These are phyloP conservation scores for Argyrosomus regius DNA, from an alignment of 2,797 vertebrate species.

Conservation along the genomic window DNA sequence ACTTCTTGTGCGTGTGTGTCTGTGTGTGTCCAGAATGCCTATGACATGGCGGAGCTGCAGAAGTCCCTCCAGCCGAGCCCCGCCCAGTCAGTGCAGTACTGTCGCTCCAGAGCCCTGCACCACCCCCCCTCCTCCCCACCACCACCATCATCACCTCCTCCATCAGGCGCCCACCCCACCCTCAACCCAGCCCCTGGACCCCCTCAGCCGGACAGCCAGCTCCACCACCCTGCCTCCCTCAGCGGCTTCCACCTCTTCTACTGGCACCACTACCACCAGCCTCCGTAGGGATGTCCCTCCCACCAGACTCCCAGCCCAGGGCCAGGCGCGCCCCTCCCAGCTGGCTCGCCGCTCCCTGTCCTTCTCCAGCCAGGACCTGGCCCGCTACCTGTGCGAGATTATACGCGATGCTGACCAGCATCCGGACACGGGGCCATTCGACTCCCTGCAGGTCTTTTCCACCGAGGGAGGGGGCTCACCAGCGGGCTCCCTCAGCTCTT, in stretches of 20 bases:
- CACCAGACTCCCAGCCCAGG: constrained; percentile 76
- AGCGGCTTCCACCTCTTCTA: constrained; percentile 55
- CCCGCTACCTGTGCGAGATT: constrained; percentile 85
- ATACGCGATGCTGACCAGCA: constrained; percentile 85
- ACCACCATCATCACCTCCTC: constrained; percentile 73
- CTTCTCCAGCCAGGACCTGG: constrained; percentile 84
- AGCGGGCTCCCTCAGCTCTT: constrained; percentile 89
- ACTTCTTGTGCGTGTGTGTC: not conserved
- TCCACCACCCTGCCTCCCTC: constrained; percentile 66
- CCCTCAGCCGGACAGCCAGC: constrained; percentile 75
- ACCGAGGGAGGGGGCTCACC: constrained; percentile 88
- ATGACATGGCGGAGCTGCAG: constrained; percentile 93
- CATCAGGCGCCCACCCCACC: constrained; percentile 61
- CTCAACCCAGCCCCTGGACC: constrained; percentile 55
- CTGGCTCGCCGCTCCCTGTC: constrained; percentile 79
- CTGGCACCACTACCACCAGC: constrained; percentile 68
- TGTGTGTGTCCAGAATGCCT: constrained; percentile 84
- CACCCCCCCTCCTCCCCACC: constrained; percentile 74
- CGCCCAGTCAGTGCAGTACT: constrained; percentile 85
- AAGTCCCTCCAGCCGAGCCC: constrained; percentile 90
- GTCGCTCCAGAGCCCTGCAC: constrained; percentile 76
- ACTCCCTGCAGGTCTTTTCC: constrained; percentile 89
- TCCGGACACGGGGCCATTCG: constrained; percentile 82
- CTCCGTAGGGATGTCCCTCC: constrained; percentile 76
- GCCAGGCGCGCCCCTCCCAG: constrained; percentile 78